phyloP scores from a whole-genome alignment of 2,888 invertebrate genomes.

The Bellardia pandia region DNA sequence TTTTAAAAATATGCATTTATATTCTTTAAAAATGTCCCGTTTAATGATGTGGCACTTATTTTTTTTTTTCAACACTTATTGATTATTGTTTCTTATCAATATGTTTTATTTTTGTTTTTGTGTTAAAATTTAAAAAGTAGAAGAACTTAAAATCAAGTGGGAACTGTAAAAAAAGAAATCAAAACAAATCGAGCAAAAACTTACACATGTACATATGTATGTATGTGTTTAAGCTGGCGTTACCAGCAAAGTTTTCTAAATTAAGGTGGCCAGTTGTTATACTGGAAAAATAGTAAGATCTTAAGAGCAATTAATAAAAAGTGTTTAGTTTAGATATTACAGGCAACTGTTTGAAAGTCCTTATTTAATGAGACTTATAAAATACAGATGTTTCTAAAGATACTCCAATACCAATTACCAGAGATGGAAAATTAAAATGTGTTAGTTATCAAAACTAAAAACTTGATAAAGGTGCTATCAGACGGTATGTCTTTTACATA shows the following conservation, averaged over 20 bases:
- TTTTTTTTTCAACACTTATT: slow-evolving; percentile 37
- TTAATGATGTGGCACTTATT: slow-evolving; percentile 66
- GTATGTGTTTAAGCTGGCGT: slow-evolving; percentile 16
- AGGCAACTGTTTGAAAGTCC: too few species aligned
- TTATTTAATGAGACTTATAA: too few species aligned
- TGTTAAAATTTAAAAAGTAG: slow-evolving; percentile 45
- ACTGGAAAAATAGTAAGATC: neutral
- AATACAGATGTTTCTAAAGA: too few species aligned
- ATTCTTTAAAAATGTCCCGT: slow-evolving; percentile 1
- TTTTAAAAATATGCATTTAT: neutral
- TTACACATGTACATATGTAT: too few species aligned
- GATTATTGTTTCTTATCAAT: slow-evolving; percentile 56
- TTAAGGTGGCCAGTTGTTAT: slow-evolving; percentile 19
- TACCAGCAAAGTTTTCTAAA: neutral
- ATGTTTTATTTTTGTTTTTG: slow-evolving; percentile 18
- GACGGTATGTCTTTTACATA: too few species aligned
- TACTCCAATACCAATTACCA: too few species aligned
- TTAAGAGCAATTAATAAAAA: neutral
- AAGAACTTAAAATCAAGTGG: neutral
- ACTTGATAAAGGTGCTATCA: too few species aligned
- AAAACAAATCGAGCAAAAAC: slow-evolving; percentile 40
- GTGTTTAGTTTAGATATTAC: too few species aligned
- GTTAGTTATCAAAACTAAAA: too few species aligned
- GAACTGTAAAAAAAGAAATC: slow-evolving; percentile 39
- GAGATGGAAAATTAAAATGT: too few species aligned